Percentiles rank a stretch among this genome's conserved stretches.
These are phyloP conservation scores for Pycnomerus fuliginosus DNA, from an alignment of 2,888 invertebrate genomes.

Conservation along the genomic window DNA sequence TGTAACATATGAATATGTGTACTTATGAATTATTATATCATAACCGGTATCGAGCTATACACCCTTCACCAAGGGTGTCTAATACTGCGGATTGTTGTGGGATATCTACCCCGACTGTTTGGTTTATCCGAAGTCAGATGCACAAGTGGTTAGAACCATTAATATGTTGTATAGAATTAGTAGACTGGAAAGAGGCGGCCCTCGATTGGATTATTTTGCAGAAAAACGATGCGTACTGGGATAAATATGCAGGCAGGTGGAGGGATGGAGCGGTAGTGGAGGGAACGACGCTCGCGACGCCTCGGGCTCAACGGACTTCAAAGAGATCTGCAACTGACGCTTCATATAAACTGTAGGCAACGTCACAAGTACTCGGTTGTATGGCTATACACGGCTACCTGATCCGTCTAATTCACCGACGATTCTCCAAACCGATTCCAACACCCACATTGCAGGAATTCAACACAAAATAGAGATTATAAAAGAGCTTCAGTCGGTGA, in stretches of 20 bases:
- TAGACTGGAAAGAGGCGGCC: constrained; percentile 6
- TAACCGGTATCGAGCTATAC: constrained; percentile 33
- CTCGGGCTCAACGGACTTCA: constrained; percentile 37
- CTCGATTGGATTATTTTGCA: constrained; percentile 1
- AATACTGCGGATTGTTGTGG: constrained; percentile 4
- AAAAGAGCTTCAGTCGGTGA: too few relatives aligned
- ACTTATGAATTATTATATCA: constrained; percentile 49
- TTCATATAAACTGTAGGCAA: constrained; percentile 37
- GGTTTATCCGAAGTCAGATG: constrained; percentile 51
- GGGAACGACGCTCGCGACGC: constrained; percentile 32
- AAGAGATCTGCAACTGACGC: constrained; percentile 44
- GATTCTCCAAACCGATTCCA: too few relatives aligned
- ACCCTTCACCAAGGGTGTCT: constrained; percentile 5
- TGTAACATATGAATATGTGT: constrained; percentile 38
- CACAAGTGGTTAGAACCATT: constrained; percentile 47
- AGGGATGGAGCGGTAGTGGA: constrained; percentile 15
- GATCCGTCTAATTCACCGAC: constrained; percentile 34
- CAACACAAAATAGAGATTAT: too few relatives aligned
- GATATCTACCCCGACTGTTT: constrained; percentile 17
- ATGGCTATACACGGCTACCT: constrained; percentile 30
- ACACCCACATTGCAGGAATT: too few relatives aligned
- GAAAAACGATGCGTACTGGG: too few relatives aligned
- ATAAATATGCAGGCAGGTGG: constrained; percentile 8
- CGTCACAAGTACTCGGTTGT: constrained; percentile 26
- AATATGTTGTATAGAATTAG: constrained; percentile 14